Conservation (phyloP, 2,797 vertebrate genomes). For the Silurus aristotelis region DNA sequence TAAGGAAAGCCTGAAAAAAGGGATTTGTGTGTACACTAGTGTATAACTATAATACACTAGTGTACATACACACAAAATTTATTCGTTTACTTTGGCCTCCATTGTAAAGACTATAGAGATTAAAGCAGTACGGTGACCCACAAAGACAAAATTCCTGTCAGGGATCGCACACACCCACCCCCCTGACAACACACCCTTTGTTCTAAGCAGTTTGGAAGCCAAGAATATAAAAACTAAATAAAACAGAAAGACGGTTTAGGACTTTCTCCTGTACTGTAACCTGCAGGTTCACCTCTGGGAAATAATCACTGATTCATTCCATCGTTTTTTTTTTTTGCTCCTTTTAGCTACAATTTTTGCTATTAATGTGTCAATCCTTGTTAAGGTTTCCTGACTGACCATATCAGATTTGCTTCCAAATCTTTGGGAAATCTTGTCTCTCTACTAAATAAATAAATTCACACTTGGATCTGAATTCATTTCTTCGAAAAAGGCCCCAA, state of each 20-base stretch:
- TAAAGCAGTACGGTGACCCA: constrained; percentile 19
- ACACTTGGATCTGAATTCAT: neutral
- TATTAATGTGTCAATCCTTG: neutral
- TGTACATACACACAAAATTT: neutral
- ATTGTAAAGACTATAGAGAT: neutral
- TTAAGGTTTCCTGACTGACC: neutral
- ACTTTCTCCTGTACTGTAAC: neutral
- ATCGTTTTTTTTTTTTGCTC: neutral
- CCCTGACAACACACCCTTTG: constrained; percentile 10
- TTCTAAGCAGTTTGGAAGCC: constrained; percentile 15
- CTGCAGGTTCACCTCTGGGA: neutral
- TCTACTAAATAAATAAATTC: neutral
- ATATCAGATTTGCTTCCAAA: neutral
- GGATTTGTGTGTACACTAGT: neutral
- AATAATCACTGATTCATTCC: neutral
- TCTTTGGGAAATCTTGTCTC: neutral
- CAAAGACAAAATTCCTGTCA: constrained; percentile 23
- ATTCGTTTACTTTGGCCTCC: neutral
- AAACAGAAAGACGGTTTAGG: neutral
- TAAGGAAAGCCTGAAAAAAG: neutral
- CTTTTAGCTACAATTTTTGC: neutral
- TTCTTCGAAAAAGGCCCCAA: neutral
- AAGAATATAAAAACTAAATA: neutral
- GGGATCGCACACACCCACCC: neutral
- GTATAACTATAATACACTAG: neutral